A percentile compares a stretch with the other conserved stretches of the same genome.
These are phyloP conservation scores for Trichosurus vulpecula DNA, from an alignment of 2,797 vertebrate genomes.

Conservation along the genomic window DNA sequence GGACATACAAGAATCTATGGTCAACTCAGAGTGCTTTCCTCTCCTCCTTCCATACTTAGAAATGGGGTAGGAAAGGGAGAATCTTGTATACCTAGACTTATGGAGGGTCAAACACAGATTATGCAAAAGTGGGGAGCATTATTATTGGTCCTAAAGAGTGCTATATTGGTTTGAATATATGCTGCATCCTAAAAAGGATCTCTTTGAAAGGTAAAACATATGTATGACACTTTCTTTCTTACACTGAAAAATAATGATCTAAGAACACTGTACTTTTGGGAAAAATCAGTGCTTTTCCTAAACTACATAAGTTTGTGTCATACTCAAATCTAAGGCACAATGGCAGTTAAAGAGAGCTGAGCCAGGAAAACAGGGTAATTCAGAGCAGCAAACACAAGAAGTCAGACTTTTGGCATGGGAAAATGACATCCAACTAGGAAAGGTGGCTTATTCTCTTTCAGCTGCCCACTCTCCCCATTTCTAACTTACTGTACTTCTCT, in stretches of 20 bases:
- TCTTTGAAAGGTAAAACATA: background rate
- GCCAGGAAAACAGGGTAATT: no score
- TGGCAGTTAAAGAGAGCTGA: no score
- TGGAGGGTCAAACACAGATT: slow-evolving; percentile 33
- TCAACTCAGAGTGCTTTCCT: slow-evolving; percentile 5
- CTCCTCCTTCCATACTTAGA: slow-evolving; percentile 53
- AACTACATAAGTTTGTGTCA: background rate
- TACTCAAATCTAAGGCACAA: background rate
- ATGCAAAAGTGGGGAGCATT: slow-evolving; percentile 27
- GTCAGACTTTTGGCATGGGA: background rate
- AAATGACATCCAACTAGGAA: background rate
- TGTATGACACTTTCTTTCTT: no score
- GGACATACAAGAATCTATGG: slow-evolving; percentile 8
- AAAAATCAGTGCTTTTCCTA: background rate
- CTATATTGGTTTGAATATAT: background rate
- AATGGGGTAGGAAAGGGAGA: slow-evolving; percentile 1
- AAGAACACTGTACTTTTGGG: background rate
- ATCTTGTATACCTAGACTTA: slow-evolving; percentile 25
- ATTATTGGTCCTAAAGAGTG: slow-evolving; percentile 43
- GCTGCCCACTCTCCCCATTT: background rate
- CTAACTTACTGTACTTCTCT: background rate
- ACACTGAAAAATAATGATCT: background rate
- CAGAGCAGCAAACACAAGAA: background rate
- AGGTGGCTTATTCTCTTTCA: background rate
- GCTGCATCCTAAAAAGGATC: background rate